Evolutionary conservation across 2,797 vertebrate genomes (phyloP), one percentile per base, ranked within the genome.

Genomic region (Champsocephalus gunnari): DNA sequence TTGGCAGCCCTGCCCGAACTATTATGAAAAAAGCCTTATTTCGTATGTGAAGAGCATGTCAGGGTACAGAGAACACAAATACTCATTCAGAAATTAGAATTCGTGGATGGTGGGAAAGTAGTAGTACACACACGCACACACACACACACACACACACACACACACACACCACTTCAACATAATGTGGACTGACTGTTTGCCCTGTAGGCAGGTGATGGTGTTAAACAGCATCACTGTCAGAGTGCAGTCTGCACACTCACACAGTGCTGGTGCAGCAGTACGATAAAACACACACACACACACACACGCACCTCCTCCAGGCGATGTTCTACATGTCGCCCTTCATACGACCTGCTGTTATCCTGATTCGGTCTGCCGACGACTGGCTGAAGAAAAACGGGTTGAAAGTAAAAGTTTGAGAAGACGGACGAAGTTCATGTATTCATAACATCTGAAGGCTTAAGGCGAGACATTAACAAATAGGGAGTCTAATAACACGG

Each of bases 211-310:
- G 73, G 78, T 45, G 77, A 75, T 38, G 53, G 82, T 85, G 87
- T 82, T 87, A 71, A 86, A 86, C 51, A 87, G 80, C 83, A 86
- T 89, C 86, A 87, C 77, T 75, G 80, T 87, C 83, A 87, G 80
- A 73, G 44, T 14, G 58, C 75, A 74, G 75, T 11, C 32, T 43
- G 66, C 60, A 28, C 59, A 21, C 41, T 66, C 43, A 11, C 14
- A 64, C 73, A 9, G n/a, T 1, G 50, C 54, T 64, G 49, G 53
- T 76, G 51, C 49, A 70, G 61, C 62, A 50, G 69, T 54, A 66
- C 44, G 51, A 68, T 51, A 54, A 45, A 56, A 53, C 32, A 45
- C 17, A 10, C 38, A 24, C 3, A 34, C 34, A 8, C 5, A 34
- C 34, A 38, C 34, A 9, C 34, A 38, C 34, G 0, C 34, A 7